Evolutionary conservation across 2,797 vertebrate species (phyloP).

Genomic region (Megalops cyprinoides): DNA sequence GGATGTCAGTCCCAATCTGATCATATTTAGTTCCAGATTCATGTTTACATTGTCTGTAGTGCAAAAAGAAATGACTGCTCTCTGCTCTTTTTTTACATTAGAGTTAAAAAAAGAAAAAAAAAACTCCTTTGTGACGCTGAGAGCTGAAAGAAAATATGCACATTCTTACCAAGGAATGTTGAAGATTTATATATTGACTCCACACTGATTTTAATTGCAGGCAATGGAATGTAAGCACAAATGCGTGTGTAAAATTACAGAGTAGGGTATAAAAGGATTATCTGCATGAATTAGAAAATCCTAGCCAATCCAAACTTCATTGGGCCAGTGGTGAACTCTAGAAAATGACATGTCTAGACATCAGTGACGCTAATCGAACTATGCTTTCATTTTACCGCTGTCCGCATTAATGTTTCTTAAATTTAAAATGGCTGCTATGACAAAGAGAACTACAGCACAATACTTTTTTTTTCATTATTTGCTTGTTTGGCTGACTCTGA

Average conservation of each 20-base stretch:
- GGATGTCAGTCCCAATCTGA: neutral
- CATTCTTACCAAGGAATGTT: neutral
- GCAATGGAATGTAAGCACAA: neutral
- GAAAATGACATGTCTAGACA: slow-evolving; percentile 11
- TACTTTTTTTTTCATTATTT: neutral
- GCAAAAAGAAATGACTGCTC: neutral
- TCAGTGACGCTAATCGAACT: neutral
- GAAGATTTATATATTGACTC: neutral
- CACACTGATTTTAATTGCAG: neutral
- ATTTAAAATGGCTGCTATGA: neutral
- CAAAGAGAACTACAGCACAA: neutral
- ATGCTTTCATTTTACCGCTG: neutral
- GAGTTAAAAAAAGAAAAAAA: neutral
- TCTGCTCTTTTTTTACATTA: neutral
- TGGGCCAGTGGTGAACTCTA: neutral
- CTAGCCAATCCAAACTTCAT: slow-evolving; percentile 10
- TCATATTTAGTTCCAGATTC: neutral
- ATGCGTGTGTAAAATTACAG: neutral
- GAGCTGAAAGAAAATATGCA: neutral
- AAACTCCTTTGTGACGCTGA: neutral
- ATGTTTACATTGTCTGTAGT: slow-evolving; percentile 10
- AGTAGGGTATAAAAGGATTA: neutral
- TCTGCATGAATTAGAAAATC: neutral
- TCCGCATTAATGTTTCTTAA: neutral
- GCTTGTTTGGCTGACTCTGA: neutral